phyloP scores from a whole-genome alignment of 2,797 vertebrate genomes.

The Lophotriccus pileatus region DNA sequence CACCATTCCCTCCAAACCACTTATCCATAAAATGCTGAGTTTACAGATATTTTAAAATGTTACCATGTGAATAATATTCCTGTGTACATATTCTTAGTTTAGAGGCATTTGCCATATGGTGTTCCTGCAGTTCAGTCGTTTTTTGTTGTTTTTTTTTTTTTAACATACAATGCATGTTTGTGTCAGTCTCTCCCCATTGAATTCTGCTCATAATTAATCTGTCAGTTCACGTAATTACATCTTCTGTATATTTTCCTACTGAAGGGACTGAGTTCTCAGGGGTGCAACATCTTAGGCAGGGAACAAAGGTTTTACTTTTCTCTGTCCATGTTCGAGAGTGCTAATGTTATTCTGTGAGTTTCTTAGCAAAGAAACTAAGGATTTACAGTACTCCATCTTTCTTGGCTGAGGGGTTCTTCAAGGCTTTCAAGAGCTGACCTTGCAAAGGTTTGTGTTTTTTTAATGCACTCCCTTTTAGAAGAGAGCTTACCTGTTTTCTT shows the following conservation, averaged over 20 bases:
- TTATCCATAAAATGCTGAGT: constrained; percentile 36
- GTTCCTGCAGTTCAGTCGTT: not conserved
- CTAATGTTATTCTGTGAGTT: constrained; percentile 56
- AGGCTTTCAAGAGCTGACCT: constrained; percentile 70
- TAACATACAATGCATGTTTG: not conserved
- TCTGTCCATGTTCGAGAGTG: constrained; percentile 21
- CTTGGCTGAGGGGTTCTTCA: constrained; percentile 50
- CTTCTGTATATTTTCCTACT: constrained; percentile 17
- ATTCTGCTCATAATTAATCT: constrained; percentile 68
- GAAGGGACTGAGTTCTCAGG: constrained; percentile 40
- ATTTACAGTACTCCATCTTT: constrained; percentile 65
- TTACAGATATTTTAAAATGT: constrained; percentile 54
- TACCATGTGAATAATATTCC: constrained; percentile 41
- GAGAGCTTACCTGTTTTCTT: constrained; percentile 69
- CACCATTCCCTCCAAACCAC: not conserved
- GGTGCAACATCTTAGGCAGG: constrained; percentile 29
- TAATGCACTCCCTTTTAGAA: constrained; percentile 66
- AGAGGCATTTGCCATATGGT: constrained; percentile 38
- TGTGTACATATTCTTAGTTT: constrained; percentile 1
- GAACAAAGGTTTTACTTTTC: constrained; percentile 62
- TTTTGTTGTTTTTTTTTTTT: not conserved
- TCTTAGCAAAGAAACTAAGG: constrained; percentile 59
- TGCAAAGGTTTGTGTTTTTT: constrained; percentile 64
- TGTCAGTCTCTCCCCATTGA: constrained; percentile 10
- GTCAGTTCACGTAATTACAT: constrained; percentile 14